A percentile compares a stretch with the other conserved stretches of the same genome.
These are phyloP conservation scores for Tinea pellionella DNA, from an alignment of 2,888 invertebrate genomes.

Conservation along the genomic window DNA sequence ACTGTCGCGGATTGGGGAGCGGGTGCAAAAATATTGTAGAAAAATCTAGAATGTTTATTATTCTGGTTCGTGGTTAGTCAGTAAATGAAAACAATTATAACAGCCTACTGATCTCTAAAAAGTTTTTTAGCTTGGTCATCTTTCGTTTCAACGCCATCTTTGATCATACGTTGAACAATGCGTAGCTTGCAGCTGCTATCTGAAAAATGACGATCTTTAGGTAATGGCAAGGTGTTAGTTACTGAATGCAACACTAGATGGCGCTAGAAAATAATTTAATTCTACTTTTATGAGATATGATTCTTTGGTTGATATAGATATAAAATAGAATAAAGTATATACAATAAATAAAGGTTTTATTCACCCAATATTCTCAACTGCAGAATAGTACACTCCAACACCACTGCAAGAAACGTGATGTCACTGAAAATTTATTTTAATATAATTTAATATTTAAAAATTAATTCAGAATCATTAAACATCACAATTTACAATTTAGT, in stretches of 20 bases:
- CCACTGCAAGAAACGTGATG: conserved; percentile 43
- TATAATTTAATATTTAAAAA: too few relatives aligned
- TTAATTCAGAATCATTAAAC: too few relatives aligned
- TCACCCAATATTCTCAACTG: conserved; percentile 47
- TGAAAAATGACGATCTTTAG: not conserved
- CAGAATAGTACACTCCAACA: conserved; percentile 45
- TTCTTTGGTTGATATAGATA: too few relatives aligned
- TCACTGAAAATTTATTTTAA: conserved; percentile 30
- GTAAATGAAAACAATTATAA: too few relatives aligned
- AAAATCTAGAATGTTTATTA: too few relatives aligned
- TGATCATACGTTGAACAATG: not conserved
- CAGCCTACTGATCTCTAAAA: not conserved
- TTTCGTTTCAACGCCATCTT: not conserved
- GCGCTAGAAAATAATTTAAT: conserved; percentile 20
- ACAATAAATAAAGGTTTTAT: too few relatives aligned
- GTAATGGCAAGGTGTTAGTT: not conserved
- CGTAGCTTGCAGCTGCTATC: conserved; percentile 3
- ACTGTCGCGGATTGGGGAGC: too few relatives aligned
- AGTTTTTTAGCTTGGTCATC: not conserved
- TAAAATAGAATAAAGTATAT: too few relatives aligned
- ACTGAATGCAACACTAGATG: conserved; percentile 27
- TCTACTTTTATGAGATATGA: too few relatives aligned
- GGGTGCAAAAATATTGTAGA: too few relatives aligned
- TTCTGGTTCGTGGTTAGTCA: too few relatives aligned
- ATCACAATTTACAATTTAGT: too few relatives aligned